A percentile compares a stretch with the other conserved stretches of the same genome.
phyloP scores from a whole-genome alignment of 2,888 invertebrate species.

The Gnatocerus cornutus region DNA sequence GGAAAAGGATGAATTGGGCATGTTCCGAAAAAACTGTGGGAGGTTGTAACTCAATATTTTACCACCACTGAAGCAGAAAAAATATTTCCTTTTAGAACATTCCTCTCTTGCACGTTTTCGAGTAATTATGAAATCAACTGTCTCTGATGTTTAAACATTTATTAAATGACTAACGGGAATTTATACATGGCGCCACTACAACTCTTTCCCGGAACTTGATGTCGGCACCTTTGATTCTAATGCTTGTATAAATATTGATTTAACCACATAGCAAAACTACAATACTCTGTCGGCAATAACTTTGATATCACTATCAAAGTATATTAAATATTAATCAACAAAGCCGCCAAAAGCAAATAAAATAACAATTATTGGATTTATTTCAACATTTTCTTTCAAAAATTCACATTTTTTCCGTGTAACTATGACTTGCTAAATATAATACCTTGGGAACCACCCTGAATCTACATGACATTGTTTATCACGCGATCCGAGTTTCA shows the following conservation, averaged over 20 bases:
- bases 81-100: slow-evolving; percentile 22
- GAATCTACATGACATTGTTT: slow-evolving; percentile 4
- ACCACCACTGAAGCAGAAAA: slow-evolving; percentile 36
- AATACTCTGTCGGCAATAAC: slow-evolving; percentile 42
- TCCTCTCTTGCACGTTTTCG: background rate
- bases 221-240: slow-evolving; percentile 49
- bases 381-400: slow-evolving; percentile 24
- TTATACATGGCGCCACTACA: slow-evolving; percentile 48
- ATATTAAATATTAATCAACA: slow-evolving; percentile 49
- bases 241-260: slow-evolving; percentile 49
- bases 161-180: slow-evolving; percentile 47
- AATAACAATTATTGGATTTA: slow-evolving; percentile 49
- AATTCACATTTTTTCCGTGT: slow-evolving; percentile 2
- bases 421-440: slow-evolving; percentile 2
- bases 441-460: background rate
- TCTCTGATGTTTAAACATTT: slow-evolving; percentile 26
- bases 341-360: slow-evolving; percentile 40
- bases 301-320: slow-evolving; percentile 48
- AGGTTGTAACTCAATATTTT: slow-evolving; percentile 47
- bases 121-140: slow-evolving; percentile 35
- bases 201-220: slow-evolving; percentile 47
- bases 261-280: slow-evolving; percentile 48
- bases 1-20: slow-evolving; percentile 46
- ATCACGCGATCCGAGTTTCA: background rate
- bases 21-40: slow-evolving; percentile 45